A percentile compares a stretch with the other conserved stretches of the same genome.
Conservation (phyloP, 2,888 invertebrate genomes). For the Cremastobaeus sp. region DNA sequence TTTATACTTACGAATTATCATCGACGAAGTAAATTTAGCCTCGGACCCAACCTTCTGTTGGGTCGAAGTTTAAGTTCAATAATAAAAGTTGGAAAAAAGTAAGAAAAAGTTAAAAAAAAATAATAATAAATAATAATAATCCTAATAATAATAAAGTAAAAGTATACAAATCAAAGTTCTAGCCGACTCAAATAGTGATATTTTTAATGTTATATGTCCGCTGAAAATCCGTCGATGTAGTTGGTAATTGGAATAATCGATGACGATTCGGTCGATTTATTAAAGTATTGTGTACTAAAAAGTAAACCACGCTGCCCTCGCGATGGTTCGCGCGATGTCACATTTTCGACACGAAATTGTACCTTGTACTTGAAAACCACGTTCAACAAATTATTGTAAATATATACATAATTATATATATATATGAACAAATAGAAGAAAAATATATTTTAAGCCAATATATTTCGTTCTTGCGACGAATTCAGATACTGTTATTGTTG, state of each 20-base stretch:
- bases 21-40: slow-evolving; percentile 37
- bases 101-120: too few relatives aligned
- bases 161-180: slow-evolving; percentile 27
- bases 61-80: not conserved
- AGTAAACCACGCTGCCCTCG: slow-evolving; percentile 15
- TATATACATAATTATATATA: slow-evolving; percentile 63
- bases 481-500: slow-evolving; percentile 58
- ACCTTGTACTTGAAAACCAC: slow-evolving; percentile 54
- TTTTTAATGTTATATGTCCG: slow-evolving; percentile 53
- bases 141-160: too few relatives aligned
- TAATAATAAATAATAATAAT: too few relatives aligned
- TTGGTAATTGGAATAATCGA: slow-evolving; percentile 53
- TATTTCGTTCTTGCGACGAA: slow-evolving; percentile 58
- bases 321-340: slow-evolving; percentile 26
- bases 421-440: slow-evolving; percentile 53
- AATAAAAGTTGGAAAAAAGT: too few relatives aligned
- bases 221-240: slow-evolving; percentile 54
- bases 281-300: slow-evolving; percentile 49
- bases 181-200: slow-evolving; percentile 56
- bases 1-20: slow-evolving; percentile 54
- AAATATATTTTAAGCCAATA: slow-evolving; percentile 59
- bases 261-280: slow-evolving; percentile 47
- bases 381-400: slow-evolving; percentile 61
- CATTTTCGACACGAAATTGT: slow-evolving; percentile 56
- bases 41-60: slow-evolving; percentile 14